phyloP scores from a whole-genome alignment of 37 sponge, comb jelly and placozoan genomes.

The Ianthella basta region DNA sequence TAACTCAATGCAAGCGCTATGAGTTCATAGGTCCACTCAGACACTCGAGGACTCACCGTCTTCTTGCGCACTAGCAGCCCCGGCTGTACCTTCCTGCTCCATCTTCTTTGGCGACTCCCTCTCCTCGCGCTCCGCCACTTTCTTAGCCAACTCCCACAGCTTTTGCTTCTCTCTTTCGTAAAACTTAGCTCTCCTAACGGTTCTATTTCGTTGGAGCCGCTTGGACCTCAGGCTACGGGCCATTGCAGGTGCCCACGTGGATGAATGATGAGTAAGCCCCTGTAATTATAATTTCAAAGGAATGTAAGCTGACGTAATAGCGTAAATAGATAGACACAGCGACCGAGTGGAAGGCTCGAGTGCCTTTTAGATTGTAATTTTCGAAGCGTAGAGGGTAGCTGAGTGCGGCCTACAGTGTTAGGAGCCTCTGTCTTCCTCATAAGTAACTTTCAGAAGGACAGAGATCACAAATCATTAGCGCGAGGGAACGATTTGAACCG shows the following conservation, averaged over 20 bases:
- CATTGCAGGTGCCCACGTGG: conserved; percentile 33
- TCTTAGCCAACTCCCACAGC: conserved; percentile 55
- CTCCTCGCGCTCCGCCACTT: conserved; percentile 28
- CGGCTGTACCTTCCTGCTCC: background rate
- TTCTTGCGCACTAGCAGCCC: too few relatives aligned
- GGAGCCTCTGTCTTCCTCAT: conserved; percentile 81
- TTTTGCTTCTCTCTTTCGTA: conserved; percentile 61
- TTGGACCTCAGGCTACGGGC: conserved; percentile 82
- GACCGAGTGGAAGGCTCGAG: too few relatives aligned
- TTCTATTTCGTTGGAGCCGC: conserved; percentile 53
- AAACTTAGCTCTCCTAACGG: conserved; percentile 60
- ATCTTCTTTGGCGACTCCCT: conserved; percentile 14
- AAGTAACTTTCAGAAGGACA: background rate
- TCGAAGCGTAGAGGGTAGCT: conserved; percentile 37
- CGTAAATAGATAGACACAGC: too few relatives aligned
- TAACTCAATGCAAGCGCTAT: too few relatives aligned
- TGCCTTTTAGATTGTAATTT: too few relatives aligned
- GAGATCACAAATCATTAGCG: background rate
- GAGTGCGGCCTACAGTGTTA: conserved; percentile 96
- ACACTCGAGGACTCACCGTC: too few relatives aligned
- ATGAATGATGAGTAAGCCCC: background rate
- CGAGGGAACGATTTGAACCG: background rate
- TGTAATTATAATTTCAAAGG: background rate
- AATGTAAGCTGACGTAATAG: too few relatives aligned
- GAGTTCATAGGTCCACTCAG: too few relatives aligned